A percentile compares a stretch with the other conserved stretches of the same genome.
phyloP scores from a whole-genome alignment of 2,113 vertebrate species.

The Microcebus griseorufus region DNA sequence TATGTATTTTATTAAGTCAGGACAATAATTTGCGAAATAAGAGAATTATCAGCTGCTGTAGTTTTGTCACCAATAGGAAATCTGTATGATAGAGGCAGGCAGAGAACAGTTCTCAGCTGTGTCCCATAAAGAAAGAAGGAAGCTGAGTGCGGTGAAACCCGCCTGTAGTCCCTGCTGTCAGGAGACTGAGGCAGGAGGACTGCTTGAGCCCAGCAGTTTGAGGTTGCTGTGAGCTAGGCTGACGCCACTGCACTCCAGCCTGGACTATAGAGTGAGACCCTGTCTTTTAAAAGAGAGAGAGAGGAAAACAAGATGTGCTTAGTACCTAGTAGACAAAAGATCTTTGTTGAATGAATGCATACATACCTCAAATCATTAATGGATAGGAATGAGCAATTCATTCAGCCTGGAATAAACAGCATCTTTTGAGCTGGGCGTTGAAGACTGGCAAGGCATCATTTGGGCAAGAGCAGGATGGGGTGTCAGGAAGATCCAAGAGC shows the following conservation, averaged over 20 bases:
- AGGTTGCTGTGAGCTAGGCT: neutral
- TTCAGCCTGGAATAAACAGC: neutral
- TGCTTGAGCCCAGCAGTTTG: neutral
- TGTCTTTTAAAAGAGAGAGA: neutral
- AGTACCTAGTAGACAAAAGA: neutral
- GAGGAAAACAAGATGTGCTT: neutral
- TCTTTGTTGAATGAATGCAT: neutral
- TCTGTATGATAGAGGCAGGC: neutral
- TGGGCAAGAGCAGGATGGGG: neutral
- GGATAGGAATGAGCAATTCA: neutral
- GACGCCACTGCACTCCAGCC: neutral
- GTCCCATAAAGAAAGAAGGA: neutral
- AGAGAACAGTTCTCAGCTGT: neutral
- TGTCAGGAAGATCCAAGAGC: neutral
- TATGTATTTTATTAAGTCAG: constrained; percentile 54
- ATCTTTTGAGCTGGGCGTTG: neutral
- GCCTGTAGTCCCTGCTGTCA: neutral
- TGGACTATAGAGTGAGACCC: neutral
- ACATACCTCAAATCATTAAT: neutral
- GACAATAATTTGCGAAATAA: constrained; percentile 58
- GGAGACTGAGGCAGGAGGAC: neutral
- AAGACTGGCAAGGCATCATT: neutral
- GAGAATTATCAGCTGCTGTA: constrained; percentile 40
- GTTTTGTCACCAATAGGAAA: constrained; percentile 19
- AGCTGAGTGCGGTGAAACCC: neutral